Evolutionary conservation across 2,113 vertebrate genomes (phyloP).

Genomic region (Mormyrus lacerda): DNA sequence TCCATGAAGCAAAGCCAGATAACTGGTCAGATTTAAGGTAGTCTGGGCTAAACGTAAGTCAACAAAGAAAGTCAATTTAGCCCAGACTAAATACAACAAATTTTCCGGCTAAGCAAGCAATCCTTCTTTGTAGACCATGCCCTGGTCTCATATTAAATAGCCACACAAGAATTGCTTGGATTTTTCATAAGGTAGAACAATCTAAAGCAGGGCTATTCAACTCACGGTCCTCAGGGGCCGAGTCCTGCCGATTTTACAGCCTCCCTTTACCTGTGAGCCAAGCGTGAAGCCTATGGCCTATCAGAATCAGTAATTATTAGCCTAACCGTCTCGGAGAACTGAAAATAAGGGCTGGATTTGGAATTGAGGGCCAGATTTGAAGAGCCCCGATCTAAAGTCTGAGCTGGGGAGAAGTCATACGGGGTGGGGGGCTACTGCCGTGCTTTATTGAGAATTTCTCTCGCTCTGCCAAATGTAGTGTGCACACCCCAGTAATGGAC

Average conservation of each 20-base stretch:
- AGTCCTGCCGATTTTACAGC: no score
- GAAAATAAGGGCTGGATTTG: no score
- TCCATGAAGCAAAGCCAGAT: neutral
- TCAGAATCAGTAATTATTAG: no score
- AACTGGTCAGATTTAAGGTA: no score
- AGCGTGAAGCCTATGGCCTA: no score
- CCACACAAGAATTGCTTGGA: neutral
- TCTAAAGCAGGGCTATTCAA: no score
- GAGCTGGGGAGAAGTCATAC: neutral
- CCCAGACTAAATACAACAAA: neutral
- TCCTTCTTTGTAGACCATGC: neutral
- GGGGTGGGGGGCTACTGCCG: neutral
- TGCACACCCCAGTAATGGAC: neutral
- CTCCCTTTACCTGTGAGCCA: no score
- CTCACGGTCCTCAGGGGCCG: no score
- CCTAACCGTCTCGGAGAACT: no score
- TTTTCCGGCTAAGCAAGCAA: neutral
- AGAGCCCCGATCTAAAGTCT: neutral
- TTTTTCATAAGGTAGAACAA: neutral
- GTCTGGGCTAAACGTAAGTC: neutral
- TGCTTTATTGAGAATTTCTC: neutral
- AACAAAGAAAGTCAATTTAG: neutral
- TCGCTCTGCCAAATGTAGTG: neutral
- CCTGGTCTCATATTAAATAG: neutral
- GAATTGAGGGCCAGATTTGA: no score